phyloP scores from a whole-genome alignment of 2,797 vertebrate species.

The Sarcoramphus papa region DNA sequence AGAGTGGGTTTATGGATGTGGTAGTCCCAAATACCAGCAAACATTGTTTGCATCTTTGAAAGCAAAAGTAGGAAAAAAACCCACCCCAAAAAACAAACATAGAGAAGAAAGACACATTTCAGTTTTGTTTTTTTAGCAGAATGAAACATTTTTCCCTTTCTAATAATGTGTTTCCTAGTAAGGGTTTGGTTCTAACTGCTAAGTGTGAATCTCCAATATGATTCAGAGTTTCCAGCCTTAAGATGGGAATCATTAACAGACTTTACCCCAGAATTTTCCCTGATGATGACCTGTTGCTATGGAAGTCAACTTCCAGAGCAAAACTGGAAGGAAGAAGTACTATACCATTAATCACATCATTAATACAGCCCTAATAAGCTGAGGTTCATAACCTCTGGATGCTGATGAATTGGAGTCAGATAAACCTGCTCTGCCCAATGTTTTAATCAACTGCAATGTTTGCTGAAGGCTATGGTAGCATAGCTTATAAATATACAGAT shows the following conservation, averaged over 20 bases:
- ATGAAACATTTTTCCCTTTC: not conserved
- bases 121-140: not conserved
- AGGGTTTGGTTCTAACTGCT: not conserved
- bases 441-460: conserved; percentile 27
- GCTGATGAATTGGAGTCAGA: not conserved
- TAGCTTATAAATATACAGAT: not conserved
- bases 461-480: not conserved
- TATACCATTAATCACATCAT: not conserved
- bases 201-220: not conserved
- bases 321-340: conserved; percentile 8
- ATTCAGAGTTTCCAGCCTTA: not conserved
- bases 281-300: not conserved
- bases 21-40: not conserved
- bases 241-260: not conserved
- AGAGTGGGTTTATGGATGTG: not conserved
- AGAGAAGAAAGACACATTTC: not conserved
- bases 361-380: conserved; percentile 41
- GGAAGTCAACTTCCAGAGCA: not conserved
- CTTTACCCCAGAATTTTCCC: not conserved
- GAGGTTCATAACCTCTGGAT: conserved; percentile 32
- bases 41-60: not conserved
- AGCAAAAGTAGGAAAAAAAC: not conserved
- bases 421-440: not conserved
- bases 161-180: not conserved
- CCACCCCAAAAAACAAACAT: not conserved